These are phyloP conservation scores for Eretmochelys imbricata DNA, from an alignment of 2,113 vertebrate genomes.

Conservation along the genomic window DNA sequence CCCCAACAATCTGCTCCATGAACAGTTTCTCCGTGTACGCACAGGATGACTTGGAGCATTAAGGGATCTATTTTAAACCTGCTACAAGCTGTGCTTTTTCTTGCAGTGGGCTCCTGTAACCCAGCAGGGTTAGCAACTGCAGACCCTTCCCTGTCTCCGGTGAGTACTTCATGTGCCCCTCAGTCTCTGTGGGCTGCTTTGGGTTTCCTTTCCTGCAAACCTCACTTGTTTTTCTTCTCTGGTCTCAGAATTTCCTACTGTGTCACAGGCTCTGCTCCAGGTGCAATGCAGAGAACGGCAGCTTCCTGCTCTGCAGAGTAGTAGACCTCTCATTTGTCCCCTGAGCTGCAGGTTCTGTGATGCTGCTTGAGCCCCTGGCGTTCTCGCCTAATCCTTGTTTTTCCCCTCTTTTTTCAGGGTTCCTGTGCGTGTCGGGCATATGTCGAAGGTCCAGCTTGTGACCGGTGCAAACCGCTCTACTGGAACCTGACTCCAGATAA, in stretches of 20 bases:
- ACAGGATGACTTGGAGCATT: background rate
- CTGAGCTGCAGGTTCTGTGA: accelerated
- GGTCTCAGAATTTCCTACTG: background rate
- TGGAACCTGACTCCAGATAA: constrained; percentile 93
- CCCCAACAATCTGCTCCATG: background rate
- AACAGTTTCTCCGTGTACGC: accelerated
- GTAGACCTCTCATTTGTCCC: background rate
- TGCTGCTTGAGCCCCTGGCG: background rate
- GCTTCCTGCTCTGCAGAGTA: accelerated
- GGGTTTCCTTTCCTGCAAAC: background rate
- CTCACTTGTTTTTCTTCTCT: background rate
- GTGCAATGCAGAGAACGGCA: background rate
- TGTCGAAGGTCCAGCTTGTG: constrained; percentile 90
- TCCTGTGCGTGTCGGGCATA: constrained; percentile 86
- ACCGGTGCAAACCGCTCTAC: constrained; percentile 91
- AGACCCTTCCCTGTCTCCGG: constrained; percentile 54
- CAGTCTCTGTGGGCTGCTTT: background rate
- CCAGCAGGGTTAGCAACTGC: constrained; percentile 84
- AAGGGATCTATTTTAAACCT: accelerated
- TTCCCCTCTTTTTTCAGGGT: constrained; percentile 72
- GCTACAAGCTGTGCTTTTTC: background rate
- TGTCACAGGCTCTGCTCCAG: background rate
- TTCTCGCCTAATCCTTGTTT: background rate
- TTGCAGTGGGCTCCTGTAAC: constrained; percentile 89
- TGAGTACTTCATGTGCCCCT: constrained; percentile 65